A percentile compares a stretch with the other conserved stretches of the same genome.
Evolutionary conservation across 2,113 vertebrate species (phyloP).

Genomic region (human (Homo sapiens)): DNA sequence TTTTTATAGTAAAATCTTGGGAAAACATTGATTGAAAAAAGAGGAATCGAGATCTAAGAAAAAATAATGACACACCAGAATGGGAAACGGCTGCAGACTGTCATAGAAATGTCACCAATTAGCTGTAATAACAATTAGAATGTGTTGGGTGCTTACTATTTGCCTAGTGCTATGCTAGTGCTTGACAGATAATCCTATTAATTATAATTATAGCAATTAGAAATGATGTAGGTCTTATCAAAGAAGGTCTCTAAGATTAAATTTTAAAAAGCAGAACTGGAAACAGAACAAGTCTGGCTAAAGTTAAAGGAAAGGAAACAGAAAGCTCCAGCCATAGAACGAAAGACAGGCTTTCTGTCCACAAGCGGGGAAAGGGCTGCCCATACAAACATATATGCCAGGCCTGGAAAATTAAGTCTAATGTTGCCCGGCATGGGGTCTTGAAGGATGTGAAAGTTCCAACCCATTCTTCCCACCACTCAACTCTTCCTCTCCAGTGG

Average conservation of each 20-base stretch:
- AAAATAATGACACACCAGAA: neutral
- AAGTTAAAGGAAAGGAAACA: neutral
- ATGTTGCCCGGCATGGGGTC: too few species aligned
- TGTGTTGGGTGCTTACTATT: accelerated
- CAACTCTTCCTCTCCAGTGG: neutral
- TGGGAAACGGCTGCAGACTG: neutral
- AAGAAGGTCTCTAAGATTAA: neutral
- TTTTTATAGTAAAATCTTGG: neutral
- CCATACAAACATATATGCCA: neutral
- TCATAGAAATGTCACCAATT: neutral
- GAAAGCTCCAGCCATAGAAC: neutral
- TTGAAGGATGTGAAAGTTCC: neutral
- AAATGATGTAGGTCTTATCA: neutral
- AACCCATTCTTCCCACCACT: neutral
- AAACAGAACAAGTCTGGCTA: neutral
- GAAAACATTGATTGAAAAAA: neutral
- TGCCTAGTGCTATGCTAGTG: accelerated
- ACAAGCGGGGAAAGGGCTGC: neutral
- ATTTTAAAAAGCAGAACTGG: neutral
- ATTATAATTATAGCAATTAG: neutral
- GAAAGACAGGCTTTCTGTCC: neutral
- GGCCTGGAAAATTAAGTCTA: neutral
- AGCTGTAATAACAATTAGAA: accelerated
- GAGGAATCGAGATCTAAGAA: neutral
- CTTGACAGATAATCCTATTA: neutral